Evolutionary conservation across 2,113 vertebrate genomes (phyloP), one percentile per base, ranked within the genome.

Genomic region (Xiphophorus couchianus): DNA sequence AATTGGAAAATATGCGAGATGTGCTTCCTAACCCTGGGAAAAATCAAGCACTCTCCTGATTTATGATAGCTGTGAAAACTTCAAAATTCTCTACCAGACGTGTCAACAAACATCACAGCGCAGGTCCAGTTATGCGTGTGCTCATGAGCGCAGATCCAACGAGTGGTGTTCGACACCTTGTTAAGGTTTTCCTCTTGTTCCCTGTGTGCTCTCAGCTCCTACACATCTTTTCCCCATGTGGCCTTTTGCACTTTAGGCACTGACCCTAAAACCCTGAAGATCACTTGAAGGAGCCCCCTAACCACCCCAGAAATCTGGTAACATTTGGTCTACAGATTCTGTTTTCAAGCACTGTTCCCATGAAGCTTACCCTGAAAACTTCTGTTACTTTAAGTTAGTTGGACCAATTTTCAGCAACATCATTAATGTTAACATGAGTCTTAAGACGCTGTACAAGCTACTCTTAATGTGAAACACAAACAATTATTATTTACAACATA

Each of bases 61-160:
- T 87, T 88, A 94, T 85, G 89, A 90, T 84, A 74, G 69, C 80
- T 84, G 89, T 71, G 91, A 94, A 94, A 92, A 87, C 88, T 88
- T 85, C 77, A 42, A 87, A 89, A 93, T 93, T 93, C 88, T 93
- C 86, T 89, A 87, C 80, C 77, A 78, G 83, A 92, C 74, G 84
- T 93, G 93, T 94, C 90, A 93, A 89, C 90, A 94, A 95, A 94
- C 91, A 93, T 89, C 90, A 90, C 88, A 86, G 88, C 19, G n/a
- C 87, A 86, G 91, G 86, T 86, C 86, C 73, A 89, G 88, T 84
- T 89, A 86, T 84, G 79, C 61, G 27, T 69, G 74, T 69, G 76
- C 83, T 85, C 78, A 78, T 85, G 89, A 85, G 85, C 86, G 76
- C 89, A 91, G 88, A 88, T 87, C 90, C 86, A 85, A 78, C 81